Evolutionary conservation across 2,888 invertebrate species (phyloP).

Genomic region (Tachina fera): DNA sequence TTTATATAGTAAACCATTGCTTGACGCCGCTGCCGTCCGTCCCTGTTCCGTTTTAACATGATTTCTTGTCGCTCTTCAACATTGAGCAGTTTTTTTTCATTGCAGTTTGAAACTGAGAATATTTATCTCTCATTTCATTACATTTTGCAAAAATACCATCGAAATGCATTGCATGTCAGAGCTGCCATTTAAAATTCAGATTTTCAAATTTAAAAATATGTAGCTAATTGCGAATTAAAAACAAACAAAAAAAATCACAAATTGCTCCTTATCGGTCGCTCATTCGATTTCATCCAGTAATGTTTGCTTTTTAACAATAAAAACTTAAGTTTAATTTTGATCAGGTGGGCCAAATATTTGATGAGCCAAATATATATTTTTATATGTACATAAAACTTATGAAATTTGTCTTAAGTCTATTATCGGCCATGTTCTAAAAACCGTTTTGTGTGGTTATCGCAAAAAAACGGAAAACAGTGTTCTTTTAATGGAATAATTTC

Average conservation of each 20-base stretch:
- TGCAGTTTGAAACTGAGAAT: constrained; percentile 47
- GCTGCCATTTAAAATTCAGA: constrained; percentile 39
- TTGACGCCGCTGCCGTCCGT: constrained; percentile 64
- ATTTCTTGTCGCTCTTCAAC: constrained; percentile 70
- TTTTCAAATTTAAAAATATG: too few species aligned
- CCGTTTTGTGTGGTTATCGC: too few species aligned
- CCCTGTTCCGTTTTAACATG: constrained; percentile 66
- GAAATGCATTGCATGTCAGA: constrained; percentile 50
- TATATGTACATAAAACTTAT: too few species aligned
- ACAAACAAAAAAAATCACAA: neutral
- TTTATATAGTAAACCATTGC: constrained; percentile 79
- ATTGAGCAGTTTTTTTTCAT: constrained; percentile 73
- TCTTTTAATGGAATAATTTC: too few species aligned
- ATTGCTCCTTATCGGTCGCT: neutral
- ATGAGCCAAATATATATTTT: too few species aligned
- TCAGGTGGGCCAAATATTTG: too few species aligned
- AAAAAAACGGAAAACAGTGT: too few species aligned
- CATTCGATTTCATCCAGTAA: neutral
- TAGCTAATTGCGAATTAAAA: too few species aligned
- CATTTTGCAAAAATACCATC: constrained; percentile 49
- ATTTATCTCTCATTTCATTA: constrained; percentile 51
- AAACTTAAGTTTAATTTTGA: too few species aligned
- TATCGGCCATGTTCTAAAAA: too few species aligned
- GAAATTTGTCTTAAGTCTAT: too few species aligned
- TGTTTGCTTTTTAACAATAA: too few species aligned